These are phyloP conservation scores for Cisticola juncidis DNA, from an alignment of 2,113 vertebrate genomes.

Conservation along the genomic window DNA sequence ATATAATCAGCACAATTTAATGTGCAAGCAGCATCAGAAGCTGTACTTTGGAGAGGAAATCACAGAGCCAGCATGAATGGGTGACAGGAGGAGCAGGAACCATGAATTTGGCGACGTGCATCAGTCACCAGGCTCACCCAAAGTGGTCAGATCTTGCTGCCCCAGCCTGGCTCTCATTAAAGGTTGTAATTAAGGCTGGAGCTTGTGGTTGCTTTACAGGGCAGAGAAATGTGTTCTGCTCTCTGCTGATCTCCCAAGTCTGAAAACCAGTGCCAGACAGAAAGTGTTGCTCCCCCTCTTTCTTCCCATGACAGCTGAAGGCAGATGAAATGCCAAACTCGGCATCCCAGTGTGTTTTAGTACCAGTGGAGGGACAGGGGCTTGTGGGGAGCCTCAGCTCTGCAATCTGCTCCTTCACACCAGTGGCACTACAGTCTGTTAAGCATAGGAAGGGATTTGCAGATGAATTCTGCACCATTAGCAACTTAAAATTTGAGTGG, in stretches of 20 bases:
- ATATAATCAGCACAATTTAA: neutral
- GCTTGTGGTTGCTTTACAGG: neutral
- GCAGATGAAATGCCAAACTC: neutral
- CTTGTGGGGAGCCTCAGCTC: neutral
- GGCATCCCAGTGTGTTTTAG: neutral
- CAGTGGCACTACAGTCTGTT: neutral
- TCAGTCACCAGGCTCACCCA: neutral
- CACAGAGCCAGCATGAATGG: neutral
- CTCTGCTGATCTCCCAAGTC: constrained; percentile 1
- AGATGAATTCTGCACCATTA: neutral
- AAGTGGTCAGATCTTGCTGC: neutral
- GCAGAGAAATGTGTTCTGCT: neutral
- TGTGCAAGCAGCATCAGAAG: neutral
- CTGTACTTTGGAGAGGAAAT: neutral
- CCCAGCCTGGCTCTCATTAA: neutral
- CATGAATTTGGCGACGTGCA: accelerated
- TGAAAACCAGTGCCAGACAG: accelerated
- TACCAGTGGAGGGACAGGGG: neutral
- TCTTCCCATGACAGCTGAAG: neutral
- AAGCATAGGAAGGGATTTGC: neutral
- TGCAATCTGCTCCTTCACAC: neutral
- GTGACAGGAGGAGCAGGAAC: neutral
- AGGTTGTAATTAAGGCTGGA: neutral
- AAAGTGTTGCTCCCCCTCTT: neutral
- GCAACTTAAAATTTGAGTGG: neutral